Base-by-base conservation (phyloP, 2,113 vertebrate species). In the Nycticebus coucang region DNA sequence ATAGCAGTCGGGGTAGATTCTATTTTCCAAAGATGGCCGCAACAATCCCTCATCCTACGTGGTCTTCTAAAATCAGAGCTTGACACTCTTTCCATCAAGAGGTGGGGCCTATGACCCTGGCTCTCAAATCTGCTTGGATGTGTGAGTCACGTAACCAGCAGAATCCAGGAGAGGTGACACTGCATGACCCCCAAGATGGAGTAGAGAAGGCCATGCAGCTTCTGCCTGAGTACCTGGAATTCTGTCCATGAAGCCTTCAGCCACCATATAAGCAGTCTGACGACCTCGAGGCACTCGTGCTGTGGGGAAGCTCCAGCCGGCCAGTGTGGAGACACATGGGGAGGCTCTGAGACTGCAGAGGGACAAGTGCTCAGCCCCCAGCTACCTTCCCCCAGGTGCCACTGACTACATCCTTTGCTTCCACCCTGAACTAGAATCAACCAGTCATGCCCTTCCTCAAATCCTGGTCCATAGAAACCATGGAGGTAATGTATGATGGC, bases 271-370 rank as follows among this genome's bases (percentile, higher is more conserved):
- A 60, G 41, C 62, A 11, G 28, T 45, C 37, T 12, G 26, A 15
- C 18, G 21, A 9, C 60, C 26, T 9, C 7, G 26, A 59, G 80
- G 68, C 35, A 19, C 24, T 57, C 66, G 28, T 10, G 41, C 18
- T 21, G 59, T 35, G 22, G 53, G 87, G 87, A 88, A 87, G 62
- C 55, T 45, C 41, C 7, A 37, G 26, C 35, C 1, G 26, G 53
- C 60, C 4, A 14, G 24, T 0, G 4, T 13, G 18, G 81, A 30
- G 53, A 5, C 41, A 11, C 8, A 0, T 3, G 1, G 53, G 4
- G 11, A 74, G 55, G 69, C 50, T 17, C 93, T 11, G 81, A 59
- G 59, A 9, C 22, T 1, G 30, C 18, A 24, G 50, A 14, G n/a
- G 64, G 72, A 19, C 0, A 9, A 55, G 17, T 7, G 55, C 21